Evolutionary conservation across 1,140 invertebrate species (phyloP).

Genomic region (Papilio glaucus): DNA sequence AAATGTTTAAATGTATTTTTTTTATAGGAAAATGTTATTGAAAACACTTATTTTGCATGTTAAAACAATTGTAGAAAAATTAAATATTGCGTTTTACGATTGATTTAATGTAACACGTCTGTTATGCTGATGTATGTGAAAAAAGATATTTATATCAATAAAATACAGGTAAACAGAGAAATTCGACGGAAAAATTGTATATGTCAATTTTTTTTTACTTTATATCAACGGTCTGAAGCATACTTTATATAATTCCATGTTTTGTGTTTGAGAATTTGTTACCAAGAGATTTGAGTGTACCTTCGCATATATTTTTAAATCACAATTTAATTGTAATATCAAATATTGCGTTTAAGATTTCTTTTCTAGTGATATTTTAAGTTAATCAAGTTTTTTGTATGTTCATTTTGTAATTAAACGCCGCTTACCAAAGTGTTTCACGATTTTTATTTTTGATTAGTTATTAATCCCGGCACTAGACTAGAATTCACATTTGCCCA

Average conservation of each 20-base stretch:
- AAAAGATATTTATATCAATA: too few species aligned
- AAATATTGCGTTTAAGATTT: constrained; percentile 45
- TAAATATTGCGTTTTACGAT: too few species aligned
- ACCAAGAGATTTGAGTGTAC: constrained; percentile 68
- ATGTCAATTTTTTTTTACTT: background rate
- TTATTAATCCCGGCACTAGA: background rate
- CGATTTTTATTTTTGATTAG: constrained; percentile 46
- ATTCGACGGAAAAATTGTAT: too few species aligned
- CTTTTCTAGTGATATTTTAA: constrained; percentile 58
- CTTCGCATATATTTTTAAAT: constrained; percentile 51
- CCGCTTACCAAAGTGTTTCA: constrained; percentile 71
- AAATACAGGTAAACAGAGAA: too few species aligned
- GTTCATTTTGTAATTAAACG: constrained; percentile 72
- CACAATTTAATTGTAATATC: constrained; percentile 52
- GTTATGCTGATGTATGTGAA: too few species aligned
- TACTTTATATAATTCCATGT: constrained; percentile 39
- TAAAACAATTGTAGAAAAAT: too few species aligned
- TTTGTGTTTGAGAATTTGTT: constrained; percentile 49
- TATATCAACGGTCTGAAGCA: background rate
- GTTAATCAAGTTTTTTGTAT: constrained; percentile 63
- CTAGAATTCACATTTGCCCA: too few species aligned
- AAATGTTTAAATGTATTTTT: too few species aligned
- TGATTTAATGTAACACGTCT: too few species aligned
- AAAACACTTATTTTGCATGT: too few species aligned
- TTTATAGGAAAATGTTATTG: too few species aligned